Evolutionary conservation across 2,888 invertebrate genomes (phyloP).

Genomic region (Nasonia oneida): DNA sequence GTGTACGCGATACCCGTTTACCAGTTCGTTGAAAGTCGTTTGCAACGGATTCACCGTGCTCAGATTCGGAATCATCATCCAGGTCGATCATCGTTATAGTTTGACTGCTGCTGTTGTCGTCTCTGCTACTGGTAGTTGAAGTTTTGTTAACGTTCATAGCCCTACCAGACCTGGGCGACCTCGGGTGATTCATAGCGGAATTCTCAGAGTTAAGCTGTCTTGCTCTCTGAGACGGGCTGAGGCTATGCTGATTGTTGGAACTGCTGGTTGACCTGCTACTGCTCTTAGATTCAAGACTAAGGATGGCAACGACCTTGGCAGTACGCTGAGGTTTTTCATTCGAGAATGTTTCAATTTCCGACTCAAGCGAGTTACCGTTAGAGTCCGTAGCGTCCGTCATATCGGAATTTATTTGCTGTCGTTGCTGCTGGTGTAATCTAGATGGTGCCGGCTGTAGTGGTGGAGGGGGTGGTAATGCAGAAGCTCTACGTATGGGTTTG

Average conservation of each 20-base stretch:
- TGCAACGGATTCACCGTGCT: not conserved
- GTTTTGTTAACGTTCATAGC: not conserved
- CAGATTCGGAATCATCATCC: constrained; percentile 68
- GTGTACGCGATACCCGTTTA: constrained; percentile 66
- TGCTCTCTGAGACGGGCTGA: constrained; percentile 31
- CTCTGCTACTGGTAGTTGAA: not conserved
- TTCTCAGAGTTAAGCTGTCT: constrained; percentile 8
- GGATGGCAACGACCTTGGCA: constrained; percentile 76
- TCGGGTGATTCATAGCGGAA: constrained; percentile 20
- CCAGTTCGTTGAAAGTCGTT: constrained; percentile 15
- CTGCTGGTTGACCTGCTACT: constrained; percentile 1
- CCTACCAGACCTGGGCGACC: constrained; percentile 24
- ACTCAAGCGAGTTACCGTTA: constrained; percentile 66
- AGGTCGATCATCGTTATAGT: constrained; percentile 64
- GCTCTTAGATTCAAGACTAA: constrained; percentile 71
- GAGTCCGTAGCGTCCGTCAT: constrained; percentile 64
- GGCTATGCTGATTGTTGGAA: not conserved
- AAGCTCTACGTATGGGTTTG: constrained; percentile 17
- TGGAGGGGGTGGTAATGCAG: not conserved
- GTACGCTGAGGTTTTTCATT: constrained; percentile 75
- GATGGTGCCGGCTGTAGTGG: not conserved
- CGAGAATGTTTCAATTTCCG: constrained; percentile 56
- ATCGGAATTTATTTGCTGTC: constrained; percentile 7
- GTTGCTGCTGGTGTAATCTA: not conserved
- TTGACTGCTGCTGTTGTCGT: constrained; percentile 33